Percentiles rank a stretch among this genome's conserved stretches.
Evolutionary conservation across 2,888 invertebrate species (phyloP).

Genomic region (Ashinkailepas kermadecensis): DNA sequence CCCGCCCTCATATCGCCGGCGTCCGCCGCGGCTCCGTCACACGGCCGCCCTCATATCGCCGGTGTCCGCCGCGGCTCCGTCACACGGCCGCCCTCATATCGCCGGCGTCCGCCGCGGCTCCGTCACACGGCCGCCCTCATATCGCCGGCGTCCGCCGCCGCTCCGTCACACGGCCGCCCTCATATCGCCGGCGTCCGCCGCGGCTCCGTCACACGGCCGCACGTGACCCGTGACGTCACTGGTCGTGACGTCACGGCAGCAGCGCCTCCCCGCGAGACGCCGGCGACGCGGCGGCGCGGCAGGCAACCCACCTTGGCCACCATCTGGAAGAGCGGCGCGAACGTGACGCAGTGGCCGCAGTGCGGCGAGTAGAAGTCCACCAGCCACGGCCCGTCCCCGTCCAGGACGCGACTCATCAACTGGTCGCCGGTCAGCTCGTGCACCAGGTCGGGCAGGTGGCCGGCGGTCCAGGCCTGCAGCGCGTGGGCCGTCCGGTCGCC

Average conservation of each 20-base stretch:
- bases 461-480: conserved; percentile 55
- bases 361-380: conserved; percentile 47
- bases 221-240: background rate
- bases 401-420: conserved; percentile 39
- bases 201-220: background rate
- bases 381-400: conserved; percentile 45
- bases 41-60: background rate
- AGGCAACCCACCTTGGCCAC: conserved; percentile 51
- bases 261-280: too few relatives aligned
- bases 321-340: conserved; percentile 53
- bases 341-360: conserved; percentile 48
- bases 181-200: background rate
- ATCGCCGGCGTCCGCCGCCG: too few relatives aligned
- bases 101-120: too few relatives aligned
- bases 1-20: background rate
- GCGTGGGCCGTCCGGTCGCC: conserved; percentile 55
- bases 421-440: conserved; percentile 44
- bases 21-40: background rate
- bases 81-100: background rate
- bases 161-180: background rate
- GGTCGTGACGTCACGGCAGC: too few relatives aligned
- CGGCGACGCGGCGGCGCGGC: too few relatives aligned
- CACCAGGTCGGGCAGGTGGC: conserved; percentile 55
- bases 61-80: background rate
- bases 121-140: background rate